A percentile compares a stretch with the other conserved stretches of the same genome.
Conservation (phyloP, 2,113 vertebrate genomes). For the Mohoua ochrocephala region DNA sequence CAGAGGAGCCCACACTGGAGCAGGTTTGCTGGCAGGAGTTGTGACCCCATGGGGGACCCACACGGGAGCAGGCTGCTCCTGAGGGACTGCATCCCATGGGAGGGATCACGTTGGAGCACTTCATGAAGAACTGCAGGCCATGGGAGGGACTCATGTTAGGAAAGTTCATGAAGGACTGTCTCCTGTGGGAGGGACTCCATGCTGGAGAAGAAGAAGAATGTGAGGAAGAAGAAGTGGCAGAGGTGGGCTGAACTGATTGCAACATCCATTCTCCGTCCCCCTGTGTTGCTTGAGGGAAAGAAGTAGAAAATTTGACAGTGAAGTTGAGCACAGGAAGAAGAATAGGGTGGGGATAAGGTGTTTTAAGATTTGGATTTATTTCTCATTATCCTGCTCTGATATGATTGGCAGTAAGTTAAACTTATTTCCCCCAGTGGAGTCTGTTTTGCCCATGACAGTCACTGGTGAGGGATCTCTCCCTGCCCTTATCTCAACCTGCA, state of each 20-base stretch:
- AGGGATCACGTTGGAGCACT: neutral
- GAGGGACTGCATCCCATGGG: neutral
- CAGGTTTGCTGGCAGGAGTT: neutral
- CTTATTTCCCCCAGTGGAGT: neutral
- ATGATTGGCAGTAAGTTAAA: neutral
- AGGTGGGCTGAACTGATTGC: neutral
- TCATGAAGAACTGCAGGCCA: neutral
- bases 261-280: fast-evolving
- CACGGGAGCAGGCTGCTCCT: neutral
- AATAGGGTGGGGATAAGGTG: neutral
- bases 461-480: neutral
- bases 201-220: neutral
- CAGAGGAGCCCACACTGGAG: neutral
- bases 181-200: neutral
- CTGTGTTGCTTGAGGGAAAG: neutral
- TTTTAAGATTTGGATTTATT: neutral
- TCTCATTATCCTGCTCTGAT: neutral
- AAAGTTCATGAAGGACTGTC: neutral
- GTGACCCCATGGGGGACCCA: neutral
- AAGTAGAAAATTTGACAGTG: neutral
- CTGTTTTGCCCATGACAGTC: neutral
- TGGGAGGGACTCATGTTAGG: neutral
- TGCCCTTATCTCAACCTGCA: neutral
- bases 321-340: neutral
- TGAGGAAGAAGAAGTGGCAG: neutral